These are phyloP conservation scores for Novumbra hubbsi DNA, from an alignment of 2,797 vertebrate genomes.

Conservation along the genomic window DNA sequence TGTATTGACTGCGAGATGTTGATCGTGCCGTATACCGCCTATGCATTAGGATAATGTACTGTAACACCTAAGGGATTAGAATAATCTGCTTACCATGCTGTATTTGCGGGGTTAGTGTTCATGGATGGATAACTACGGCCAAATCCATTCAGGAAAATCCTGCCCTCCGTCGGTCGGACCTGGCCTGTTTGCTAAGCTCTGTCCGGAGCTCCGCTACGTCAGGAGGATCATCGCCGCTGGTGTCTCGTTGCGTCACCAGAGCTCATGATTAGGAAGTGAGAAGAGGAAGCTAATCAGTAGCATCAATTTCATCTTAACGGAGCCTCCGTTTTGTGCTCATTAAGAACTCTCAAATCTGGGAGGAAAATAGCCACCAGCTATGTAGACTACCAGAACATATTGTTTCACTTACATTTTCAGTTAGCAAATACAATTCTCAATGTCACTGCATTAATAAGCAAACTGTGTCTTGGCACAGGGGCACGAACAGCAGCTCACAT, in stretches of 20 bases:
- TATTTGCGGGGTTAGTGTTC: conserved; percentile 51
- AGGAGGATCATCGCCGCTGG: not conserved
- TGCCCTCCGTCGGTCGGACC: conserved; percentile 33
- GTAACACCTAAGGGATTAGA: conserved; percentile 59
- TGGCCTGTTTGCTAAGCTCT: conserved; percentile 11
- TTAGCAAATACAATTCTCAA: too few relatives aligned
- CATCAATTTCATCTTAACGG: too few relatives aligned
- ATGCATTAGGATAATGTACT: conserved; percentile 61
- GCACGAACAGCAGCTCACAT: too few relatives aligned
- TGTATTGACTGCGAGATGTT: conserved; percentile 45
- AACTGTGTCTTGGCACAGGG: too few relatives aligned
- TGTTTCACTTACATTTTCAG: too few relatives aligned
- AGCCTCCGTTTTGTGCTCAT: too few relatives aligned
- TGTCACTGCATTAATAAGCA: too few relatives aligned
- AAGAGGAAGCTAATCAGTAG: too few relatives aligned
- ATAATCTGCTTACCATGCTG: conserved; percentile 62
- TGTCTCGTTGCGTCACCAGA: not conserved
- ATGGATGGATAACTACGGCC: conserved; percentile 41
- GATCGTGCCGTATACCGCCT: conserved; percentile 47
- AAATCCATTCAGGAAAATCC: conserved; percentile 48
- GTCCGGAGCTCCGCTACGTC: conserved; percentile 1
- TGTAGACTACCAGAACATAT: too few relatives aligned
- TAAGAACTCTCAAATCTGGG: too few relatives aligned
- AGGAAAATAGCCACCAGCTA: too few relatives aligned
- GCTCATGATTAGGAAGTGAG: not conserved